Evolutionary conservation across 2,797 vertebrate species (phyloP).

Genomic region (Clamator glandarius): DNA sequence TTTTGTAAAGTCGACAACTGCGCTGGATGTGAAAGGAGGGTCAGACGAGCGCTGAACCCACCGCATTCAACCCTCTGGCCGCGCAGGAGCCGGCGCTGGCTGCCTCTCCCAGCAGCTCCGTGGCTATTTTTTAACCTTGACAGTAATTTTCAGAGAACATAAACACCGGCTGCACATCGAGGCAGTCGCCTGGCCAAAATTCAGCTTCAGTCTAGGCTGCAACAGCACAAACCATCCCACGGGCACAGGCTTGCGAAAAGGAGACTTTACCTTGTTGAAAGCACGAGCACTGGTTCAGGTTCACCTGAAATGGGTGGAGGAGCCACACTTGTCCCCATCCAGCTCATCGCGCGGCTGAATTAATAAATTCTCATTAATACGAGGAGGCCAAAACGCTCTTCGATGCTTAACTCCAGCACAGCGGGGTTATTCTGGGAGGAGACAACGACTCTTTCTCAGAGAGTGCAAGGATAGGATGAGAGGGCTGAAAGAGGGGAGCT

Average conservation of each 20-base stretch:
- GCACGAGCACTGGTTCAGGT: neutral
- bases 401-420: neutral
- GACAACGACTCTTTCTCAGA: no score
- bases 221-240: neutral
- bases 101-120: neutral
- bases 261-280: neutral
- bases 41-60: fast-evolving
- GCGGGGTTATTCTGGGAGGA: neutral
- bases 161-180: neutral
- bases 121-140: neutral
- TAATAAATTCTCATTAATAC: neutral
- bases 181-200: neutral
- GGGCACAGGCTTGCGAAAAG: neutral
- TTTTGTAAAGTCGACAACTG: neutral
- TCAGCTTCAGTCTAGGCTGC: neutral
- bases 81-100: neutral
- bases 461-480: no score
- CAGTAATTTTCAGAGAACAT: neutral
- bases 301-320: neutral
- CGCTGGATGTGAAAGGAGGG: neutral
- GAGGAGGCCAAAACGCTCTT: neutral
- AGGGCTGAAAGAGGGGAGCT: no score
- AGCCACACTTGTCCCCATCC: neutral
- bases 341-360: neutral
- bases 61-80: neutral